These are phyloP conservation scores for Percopsis omiscomaycus DNA, from an alignment of 2,797 vertebrate species.

Conservation along the genomic window DNA sequence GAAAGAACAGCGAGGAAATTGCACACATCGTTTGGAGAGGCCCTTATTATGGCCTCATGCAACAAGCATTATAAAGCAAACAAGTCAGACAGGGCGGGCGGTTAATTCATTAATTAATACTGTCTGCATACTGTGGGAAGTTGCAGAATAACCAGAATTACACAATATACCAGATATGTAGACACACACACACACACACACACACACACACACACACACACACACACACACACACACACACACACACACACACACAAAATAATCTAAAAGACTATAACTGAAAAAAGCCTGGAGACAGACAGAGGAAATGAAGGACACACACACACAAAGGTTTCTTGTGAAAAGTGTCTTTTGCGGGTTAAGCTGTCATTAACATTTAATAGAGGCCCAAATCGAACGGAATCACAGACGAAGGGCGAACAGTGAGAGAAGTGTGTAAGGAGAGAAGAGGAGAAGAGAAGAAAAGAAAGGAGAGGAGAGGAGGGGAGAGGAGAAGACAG, in stretches of 20 bases:
- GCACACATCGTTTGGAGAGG: no score
- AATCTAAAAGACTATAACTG: slow-evolving; percentile 42
- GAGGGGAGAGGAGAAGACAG: neutral
- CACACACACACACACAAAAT: neutral
- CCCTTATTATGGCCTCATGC: no score
- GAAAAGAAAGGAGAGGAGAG: neutral
- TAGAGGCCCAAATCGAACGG: slow-evolving; percentile 5
- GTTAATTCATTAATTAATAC: no score
- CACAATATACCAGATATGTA: neutral
- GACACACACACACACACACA: no score
- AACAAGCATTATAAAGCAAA: no score
- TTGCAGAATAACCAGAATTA: no score
- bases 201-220: no score
- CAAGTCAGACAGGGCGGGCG: no score
- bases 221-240: no score
- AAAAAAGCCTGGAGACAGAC: slow-evolving; percentile 34
- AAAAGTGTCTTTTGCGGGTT: slow-evolving; percentile 23
- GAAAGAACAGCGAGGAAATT: no score
- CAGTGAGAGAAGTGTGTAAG: slow-evolving; percentile 2
- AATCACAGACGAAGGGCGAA: slow-evolving; percentile 16
- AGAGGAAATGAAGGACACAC: slow-evolving; percentile 48
- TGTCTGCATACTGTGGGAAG: no score
- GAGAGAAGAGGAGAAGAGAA: no score
- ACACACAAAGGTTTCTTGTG: slow-evolving; percentile 6
- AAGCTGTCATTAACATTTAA: slow-evolving; percentile 29